phyloP scores from a whole-genome alignment of 2,797 vertebrate species.

The Gymnothorax reevesii region DNA sequence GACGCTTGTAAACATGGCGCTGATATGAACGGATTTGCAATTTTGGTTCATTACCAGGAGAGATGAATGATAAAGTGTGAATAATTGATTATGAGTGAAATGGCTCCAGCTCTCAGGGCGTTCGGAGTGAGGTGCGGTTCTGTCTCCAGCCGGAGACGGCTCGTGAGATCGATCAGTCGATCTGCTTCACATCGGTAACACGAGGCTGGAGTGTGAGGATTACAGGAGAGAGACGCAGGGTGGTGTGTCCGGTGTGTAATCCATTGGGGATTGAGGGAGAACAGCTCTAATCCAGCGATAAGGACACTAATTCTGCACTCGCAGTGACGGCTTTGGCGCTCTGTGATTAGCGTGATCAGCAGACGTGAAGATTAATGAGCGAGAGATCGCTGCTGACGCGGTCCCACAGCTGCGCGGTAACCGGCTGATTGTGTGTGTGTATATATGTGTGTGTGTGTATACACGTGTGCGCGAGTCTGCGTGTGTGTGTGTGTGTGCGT shows the following conservation, averaged over 20 bases:
- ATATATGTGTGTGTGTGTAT: background rate
- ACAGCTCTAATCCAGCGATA: constrained; percentile 11
- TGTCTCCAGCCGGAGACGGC: background rate
- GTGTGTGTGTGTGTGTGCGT: constrained; percentile 44
- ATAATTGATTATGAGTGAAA: background rate
- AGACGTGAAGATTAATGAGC: constrained; percentile 19
- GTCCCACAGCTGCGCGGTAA: constrained; percentile 55
- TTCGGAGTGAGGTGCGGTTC: background rate
- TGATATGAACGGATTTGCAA: background rate
- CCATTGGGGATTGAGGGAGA: background rate
- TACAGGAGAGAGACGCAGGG: background rate
- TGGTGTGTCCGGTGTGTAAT: background rate
- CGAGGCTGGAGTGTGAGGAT: background rate
- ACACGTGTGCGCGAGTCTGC: constrained; percentile 37
- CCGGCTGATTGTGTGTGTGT: constrained; percentile 8
- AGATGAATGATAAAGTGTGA: background rate
- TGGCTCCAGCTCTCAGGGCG: background rate
- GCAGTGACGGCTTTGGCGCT: constrained; percentile 39
- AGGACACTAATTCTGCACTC: constrained; percentile 24
- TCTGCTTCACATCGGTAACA: background rate
- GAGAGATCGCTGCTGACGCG: constrained; percentile 41
- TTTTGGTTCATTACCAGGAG: background rate
- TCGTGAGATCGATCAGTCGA: too few species aligned
- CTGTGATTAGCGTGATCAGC: constrained; percentile 49
- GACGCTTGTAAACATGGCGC: background rate